phyloP scores from a whole-genome alignment of 2,113 vertebrate species.

The Phoenicopterus ruber region DNA sequence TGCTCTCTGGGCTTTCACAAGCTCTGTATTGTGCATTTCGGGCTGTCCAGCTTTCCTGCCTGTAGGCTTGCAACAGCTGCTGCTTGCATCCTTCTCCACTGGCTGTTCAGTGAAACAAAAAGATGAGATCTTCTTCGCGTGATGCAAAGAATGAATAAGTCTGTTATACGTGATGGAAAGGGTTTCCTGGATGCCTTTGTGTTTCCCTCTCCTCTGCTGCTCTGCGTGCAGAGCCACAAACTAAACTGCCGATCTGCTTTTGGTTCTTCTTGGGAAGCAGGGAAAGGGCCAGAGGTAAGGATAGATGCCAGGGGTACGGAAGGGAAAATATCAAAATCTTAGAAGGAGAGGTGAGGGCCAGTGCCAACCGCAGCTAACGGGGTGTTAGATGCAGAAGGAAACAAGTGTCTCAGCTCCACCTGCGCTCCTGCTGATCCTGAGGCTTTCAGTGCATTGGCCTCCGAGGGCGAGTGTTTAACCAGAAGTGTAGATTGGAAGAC shows the following conservation, averaged over 20 bases:
- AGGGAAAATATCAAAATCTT: neutral
- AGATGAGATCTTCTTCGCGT: neutral
- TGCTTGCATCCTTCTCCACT: neutral
- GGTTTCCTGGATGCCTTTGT: neutral
- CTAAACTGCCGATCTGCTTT: neutral
- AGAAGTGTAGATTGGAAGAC: neutral
- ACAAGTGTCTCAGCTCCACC: neutral
- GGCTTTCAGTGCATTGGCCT: neutral
- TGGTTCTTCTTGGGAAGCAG: neutral
- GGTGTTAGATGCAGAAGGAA: neutral
- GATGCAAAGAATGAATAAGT: neutral
- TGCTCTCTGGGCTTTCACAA: neutral
- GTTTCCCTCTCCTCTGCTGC: neutral
- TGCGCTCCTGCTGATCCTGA: neutral
- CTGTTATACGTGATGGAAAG: neutral
- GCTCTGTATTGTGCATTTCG: neutral
- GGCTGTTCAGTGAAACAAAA: neutral
- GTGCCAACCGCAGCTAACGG: fast-evolving
- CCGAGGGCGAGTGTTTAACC: neutral
- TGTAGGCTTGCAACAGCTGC: neutral
- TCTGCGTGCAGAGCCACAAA: neutral
- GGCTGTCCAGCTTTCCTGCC: neutral
- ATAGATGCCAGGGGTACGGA: neutral
- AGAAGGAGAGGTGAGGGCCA: neutral
- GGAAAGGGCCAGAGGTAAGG: neutral